A percentile compares a stretch with the other conserved stretches of the same genome.
Conservation (phyloP, 2,888 invertebrate genomes). For the Molorchus minor region DNA sequence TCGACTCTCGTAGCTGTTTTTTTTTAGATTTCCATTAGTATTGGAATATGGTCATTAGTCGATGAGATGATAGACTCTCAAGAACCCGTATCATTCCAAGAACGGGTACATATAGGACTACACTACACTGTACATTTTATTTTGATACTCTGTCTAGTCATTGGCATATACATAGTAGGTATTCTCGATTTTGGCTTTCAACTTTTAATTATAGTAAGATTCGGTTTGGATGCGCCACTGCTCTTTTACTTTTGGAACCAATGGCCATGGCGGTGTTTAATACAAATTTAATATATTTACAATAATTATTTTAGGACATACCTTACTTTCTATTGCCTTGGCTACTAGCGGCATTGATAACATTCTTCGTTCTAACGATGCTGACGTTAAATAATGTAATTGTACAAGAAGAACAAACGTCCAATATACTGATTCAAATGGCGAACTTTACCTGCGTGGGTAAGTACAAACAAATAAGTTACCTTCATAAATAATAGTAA, state of each 20-base stretch:
- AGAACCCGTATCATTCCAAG: conserved; percentile 2
- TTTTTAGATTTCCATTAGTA: conserved; percentile 13
- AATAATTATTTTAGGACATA: conserved; percentile 3
- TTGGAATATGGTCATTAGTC: conserved; percentile 16
- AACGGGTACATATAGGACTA: neutral
- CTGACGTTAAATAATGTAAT: neutral
- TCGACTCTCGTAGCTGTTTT: neutral
- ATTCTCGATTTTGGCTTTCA: neutral
- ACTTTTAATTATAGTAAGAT: too few relatives aligned
- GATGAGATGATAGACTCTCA: conserved; percentile 3
- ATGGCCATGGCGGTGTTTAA: too few relatives aligned
- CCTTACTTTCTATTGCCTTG: conserved; percentile 10
- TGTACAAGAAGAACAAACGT: neutral
- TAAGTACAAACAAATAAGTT: too few relatives aligned
- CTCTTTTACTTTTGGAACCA: too few relatives aligned
- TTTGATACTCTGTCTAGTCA: conserved; percentile 6
- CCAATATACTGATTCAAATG: neutral
- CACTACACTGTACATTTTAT: conserved; percentile 16
- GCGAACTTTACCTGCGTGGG: conserved; percentile 3
- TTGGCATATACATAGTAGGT: conserved; percentile 12
- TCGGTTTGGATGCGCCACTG: too few relatives aligned
- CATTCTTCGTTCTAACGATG: neutral
- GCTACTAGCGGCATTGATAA: neutral
- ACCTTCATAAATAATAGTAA: too few relatives aligned
- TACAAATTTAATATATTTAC: neutral